A percentile compares a stretch with the other conserved stretches of the same genome.
Conservation (phyloP, 2,797 vertebrate genomes). For the Hippocampus kuda region DNA sequence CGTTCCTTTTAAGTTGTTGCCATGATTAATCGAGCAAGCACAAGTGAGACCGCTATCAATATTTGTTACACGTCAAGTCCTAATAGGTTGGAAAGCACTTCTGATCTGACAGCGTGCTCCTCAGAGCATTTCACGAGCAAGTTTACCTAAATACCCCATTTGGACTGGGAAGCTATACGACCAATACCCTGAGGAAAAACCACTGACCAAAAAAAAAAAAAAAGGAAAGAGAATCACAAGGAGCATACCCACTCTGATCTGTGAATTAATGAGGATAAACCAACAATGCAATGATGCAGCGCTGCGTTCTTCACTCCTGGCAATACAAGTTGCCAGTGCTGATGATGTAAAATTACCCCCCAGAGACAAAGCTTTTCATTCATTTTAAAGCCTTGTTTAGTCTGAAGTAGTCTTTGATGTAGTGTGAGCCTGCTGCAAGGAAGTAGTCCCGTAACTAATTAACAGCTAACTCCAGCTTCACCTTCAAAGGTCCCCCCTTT, state of each 20-base stretch:
- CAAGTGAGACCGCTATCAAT: constrained; percentile 61
- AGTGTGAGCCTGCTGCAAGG: constrained; percentile 60
- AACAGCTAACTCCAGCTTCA: constrained; percentile 56
- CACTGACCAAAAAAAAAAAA: constrained; percentile 31
- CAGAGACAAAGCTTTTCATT: constrained; percentile 70
- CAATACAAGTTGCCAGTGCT: constrained; percentile 60
- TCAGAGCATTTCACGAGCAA: constrained; percentile 48
- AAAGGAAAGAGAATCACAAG: constrained; percentile 41
- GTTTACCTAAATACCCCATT: constrained; percentile 51
- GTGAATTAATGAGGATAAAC: constrained; percentile 67
- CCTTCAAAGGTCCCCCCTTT: constrained; percentile 53
- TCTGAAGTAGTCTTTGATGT: constrained; percentile 72
- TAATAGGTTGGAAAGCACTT: constrained; percentile 44
- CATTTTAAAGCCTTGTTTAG: constrained; percentile 75
- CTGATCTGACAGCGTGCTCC: constrained; percentile 53
- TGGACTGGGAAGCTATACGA: constrained; percentile 44
- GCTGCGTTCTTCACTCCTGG: constrained; percentile 52
- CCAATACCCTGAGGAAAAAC: constrained; percentile 48
- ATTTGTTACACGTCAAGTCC: constrained; percentile 54
- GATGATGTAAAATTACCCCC: constrained; percentile 72
- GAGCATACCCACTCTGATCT: constrained; percentile 55
- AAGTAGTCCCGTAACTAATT: constrained; percentile 66
- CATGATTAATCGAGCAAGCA: constrained; percentile 48
- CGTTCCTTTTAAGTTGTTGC: constrained; percentile 40
- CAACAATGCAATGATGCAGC: constrained; percentile 40